Percentiles rank a stretch among this genome's conserved stretches.
phyloP scores from a whole-genome alignment of 2,113 vertebrate species.

The Chauna torquata region DNA sequence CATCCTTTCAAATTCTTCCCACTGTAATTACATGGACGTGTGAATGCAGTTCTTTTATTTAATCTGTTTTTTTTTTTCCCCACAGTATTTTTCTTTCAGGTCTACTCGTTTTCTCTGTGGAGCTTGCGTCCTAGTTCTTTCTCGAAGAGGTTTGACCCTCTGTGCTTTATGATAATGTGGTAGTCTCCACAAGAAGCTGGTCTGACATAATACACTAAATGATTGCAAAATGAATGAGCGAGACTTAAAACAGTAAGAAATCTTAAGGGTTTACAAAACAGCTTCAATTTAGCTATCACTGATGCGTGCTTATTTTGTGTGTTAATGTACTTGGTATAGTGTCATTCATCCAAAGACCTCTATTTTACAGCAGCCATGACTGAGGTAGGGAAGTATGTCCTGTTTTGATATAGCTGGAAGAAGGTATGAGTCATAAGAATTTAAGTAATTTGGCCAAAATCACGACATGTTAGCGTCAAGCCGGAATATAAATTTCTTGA shows the following conservation, averaged over 20 bases:
- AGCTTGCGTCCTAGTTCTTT: neutral
- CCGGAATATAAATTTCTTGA: neutral
- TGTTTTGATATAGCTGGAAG: neutral
- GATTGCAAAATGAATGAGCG: neutral
- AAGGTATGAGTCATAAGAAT: neutral
- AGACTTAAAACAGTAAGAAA: neutral
- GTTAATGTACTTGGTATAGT: neutral
- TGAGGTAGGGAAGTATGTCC: neutral
- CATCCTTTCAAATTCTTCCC: neutral
- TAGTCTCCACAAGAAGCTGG: neutral
- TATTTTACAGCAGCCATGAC: neutral
- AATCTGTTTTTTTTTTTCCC: neutral
- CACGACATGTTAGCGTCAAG: neutral
- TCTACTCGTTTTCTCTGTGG: neutral
- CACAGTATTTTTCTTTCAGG: neutral
- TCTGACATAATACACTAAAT: neutral
- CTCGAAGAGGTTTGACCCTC: neutral
- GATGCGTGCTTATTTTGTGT: neutral
- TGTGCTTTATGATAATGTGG: neutral
- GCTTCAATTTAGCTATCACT: neutral
- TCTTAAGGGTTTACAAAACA: neutral
- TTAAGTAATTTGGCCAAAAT: neutral
- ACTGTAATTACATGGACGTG: neutral
- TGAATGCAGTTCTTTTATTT: neutral
- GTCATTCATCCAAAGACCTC: neutral